Conservation (phyloP, 2,797 vertebrate species). For the Tapirus indicus region DNA sequence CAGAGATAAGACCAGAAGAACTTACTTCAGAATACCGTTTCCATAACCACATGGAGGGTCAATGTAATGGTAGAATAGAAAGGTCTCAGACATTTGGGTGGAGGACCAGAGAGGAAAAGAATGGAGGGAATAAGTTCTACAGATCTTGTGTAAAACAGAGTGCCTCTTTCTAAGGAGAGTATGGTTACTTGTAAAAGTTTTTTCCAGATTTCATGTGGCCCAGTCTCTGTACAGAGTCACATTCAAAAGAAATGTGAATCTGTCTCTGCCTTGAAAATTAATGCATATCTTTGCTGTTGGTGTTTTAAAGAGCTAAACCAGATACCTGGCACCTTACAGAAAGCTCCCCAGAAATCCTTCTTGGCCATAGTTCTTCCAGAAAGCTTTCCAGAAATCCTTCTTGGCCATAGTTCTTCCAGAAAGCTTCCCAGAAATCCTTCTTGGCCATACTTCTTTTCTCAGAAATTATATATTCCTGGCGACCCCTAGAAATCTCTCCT, state of each 20-base stretch:
- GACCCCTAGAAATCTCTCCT: neutral
- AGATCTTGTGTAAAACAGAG: neutral
- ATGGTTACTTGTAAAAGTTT: neutral
- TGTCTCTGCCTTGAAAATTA: constrained; percentile 6
- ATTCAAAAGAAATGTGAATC: neutral
- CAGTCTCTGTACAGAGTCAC: neutral
- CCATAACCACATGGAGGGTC: neutral
- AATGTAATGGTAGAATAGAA: neutral
- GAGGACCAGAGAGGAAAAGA: neutral
- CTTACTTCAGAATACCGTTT: neutral
- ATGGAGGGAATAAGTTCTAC: neutral
- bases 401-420: neutral
- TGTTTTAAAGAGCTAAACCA: neutral
- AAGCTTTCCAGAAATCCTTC: neutral
- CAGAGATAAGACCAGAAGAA: neutral
- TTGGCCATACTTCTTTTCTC: neutral
- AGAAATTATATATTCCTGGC: neutral
- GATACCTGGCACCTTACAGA: neutral
- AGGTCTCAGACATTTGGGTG: neutral
- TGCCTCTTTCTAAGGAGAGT: neutral
- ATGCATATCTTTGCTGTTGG: neutral
- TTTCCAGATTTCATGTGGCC: neutral
- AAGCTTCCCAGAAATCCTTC: neutral
- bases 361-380: neutral
- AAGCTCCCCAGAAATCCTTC: neutral